A percentile compares a stretch with the other conserved stretches of the same genome.
These are phyloP conservation scores for Phylloscopus trochilus DNA, from an alignment of 2,113 vertebrate genomes.

Conservation along the genomic window DNA sequence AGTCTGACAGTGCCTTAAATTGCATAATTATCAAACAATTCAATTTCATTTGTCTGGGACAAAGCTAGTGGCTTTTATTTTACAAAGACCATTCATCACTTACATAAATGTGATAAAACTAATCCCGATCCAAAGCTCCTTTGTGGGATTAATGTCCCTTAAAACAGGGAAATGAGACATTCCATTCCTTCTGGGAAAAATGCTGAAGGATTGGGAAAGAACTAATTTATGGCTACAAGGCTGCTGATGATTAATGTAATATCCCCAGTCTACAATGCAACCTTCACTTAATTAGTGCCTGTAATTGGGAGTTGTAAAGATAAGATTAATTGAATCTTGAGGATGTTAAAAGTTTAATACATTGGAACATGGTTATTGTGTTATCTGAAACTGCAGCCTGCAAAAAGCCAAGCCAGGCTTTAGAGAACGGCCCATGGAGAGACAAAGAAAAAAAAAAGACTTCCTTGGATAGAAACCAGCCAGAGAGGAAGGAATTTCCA, in stretches of 20 bases:
- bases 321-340: constrained; percentile 82
- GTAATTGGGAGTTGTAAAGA: constrained; percentile 82
- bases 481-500: not conserved
- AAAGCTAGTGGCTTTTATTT: constrained; percentile 19
- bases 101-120: constrained; percentile 60
- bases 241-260: constrained; percentile 70
- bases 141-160: constrained; percentile 51
- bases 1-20: constrained; percentile 9
- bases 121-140: constrained; percentile 61
- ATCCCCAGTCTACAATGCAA: constrained; percentile 63
- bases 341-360: constrained; percentile 76
- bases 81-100: constrained; percentile 51
- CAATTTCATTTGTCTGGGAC: constrained; percentile 26
- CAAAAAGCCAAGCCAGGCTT: not conserved
- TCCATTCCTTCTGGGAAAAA: constrained; percentile 67
- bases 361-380: constrained; percentile 49
- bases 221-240: constrained; percentile 59
- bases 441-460: not conserved
- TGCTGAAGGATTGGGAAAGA: constrained; percentile 45
- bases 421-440: not conserved
- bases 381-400: constrained; percentile 70
- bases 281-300: constrained; percentile 79
- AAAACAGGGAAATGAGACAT: constrained; percentile 38
- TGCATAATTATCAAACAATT: constrained; percentile 31
- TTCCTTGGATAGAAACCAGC: not conserved